Percentiles rank a stretch among this genome's conserved stretches.
Evolutionary conservation across 1,140 invertebrate species (phyloP).

Genomic region (Bombus terrestris): DNA sequence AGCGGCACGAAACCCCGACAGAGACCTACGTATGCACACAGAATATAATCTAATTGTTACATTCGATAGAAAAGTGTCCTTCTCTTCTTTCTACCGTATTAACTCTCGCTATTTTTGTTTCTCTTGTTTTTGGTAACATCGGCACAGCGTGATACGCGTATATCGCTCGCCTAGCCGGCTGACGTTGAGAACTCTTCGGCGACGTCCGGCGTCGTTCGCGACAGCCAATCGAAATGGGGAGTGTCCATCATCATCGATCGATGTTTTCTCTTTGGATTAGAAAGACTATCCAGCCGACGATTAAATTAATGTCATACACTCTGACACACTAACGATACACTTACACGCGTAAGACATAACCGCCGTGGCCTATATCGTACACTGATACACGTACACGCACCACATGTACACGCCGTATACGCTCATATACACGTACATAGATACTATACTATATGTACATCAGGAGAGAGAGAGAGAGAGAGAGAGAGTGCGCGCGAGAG

Average conservation of each 20-base stretch:
- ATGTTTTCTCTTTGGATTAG: slow-evolving; percentile 31
- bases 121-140: not conserved
- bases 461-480: not conserved
- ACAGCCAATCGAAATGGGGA: slow-evolving; percentile 35
- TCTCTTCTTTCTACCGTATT: not conserved
- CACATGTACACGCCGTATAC: slow-evolving; percentile 38
- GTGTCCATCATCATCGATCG: slow-evolving; percentile 40
- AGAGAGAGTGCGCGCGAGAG: no score
- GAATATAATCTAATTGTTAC: not conserved
- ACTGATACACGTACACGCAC: slow-evolving; percentile 45
- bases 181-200: slow-evolving; percentile 71
- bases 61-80: slow-evolving; percentile 6
- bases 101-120: not conserved
- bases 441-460: slow-evolving; percentile 7
- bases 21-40: slow-evolving; percentile 12
- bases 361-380: slow-evolving; percentile 68
- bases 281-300: slow-evolving; percentile 44
- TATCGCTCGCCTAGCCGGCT: slow-evolving; percentile 79
- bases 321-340: slow-evolving; percentile 26
- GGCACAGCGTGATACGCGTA: slow-evolving; percentile 12
- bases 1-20: slow-evolving; percentile 22
- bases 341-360: slow-evolving; percentile 44
- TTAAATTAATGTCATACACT: slow-evolving; percentile 45
- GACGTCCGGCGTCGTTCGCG: slow-evolving; percentile 35
- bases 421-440: slow-evolving; percentile 16